A percentile compares a stretch with the other conserved stretches of the same genome.
Evolutionary conservation across 2,797 vertebrate genomes (phyloP).

Genomic region (Sitta carolinensis): DNA sequence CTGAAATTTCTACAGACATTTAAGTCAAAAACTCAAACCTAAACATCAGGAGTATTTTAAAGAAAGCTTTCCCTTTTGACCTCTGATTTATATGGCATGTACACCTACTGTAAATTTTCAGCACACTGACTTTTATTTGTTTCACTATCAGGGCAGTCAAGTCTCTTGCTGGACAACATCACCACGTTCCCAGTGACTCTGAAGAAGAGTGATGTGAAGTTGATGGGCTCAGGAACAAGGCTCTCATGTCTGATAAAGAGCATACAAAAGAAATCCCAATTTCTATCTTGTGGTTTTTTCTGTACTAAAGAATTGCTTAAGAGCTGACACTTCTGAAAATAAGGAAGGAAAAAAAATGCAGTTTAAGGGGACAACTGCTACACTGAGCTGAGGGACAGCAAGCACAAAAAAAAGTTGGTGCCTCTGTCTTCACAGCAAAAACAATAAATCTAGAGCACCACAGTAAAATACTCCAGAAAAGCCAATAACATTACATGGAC

Average conservation of each 20-base stretch:
- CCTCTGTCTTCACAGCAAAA: background rate
- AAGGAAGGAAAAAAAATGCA: rapidly evolving
- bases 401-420: constrained; percentile 2
- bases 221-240: background rate
- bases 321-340: background rate
- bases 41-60: background rate
- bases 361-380: background rate
- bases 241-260: background rate
- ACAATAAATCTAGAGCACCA: background rate
- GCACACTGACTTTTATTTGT: background rate
- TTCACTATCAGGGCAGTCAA: background rate
- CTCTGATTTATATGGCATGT: background rate
- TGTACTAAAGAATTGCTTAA: background rate
- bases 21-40: background rate
- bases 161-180: background rate
- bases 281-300: background rate
- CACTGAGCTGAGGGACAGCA: background rate
- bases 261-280: background rate
- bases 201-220: background rate
- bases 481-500: background rate
- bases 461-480: background rate
- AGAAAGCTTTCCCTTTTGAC: background rate
- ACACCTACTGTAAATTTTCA: background rate
- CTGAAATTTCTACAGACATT: background rate
- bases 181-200: background rate